A percentile compares a stretch with the other conserved stretches of the same genome.
These are phyloP conservation scores for Chromoteleia sp. DNA, from an alignment of 2,888 invertebrate species.

Conservation along the genomic window DNA sequence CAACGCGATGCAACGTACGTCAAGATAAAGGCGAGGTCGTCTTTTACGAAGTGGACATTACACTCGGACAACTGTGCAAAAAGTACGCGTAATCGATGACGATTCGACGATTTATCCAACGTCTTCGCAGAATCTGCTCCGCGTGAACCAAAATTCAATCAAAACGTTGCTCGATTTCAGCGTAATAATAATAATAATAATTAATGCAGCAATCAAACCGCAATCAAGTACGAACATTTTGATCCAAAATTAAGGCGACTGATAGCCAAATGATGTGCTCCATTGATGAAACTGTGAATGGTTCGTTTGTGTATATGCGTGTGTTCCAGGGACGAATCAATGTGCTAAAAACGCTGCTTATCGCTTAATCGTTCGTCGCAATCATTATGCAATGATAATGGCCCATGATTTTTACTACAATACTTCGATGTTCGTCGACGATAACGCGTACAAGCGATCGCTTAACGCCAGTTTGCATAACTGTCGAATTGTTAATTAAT, in stretches of 20 bases:
- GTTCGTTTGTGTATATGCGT: conserved; percentile 21
- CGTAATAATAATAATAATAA: background rate
- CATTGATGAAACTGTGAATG: conserved; percentile 57
- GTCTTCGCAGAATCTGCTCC: no score
- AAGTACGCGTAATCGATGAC: background rate
- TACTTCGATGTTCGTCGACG: background rate
- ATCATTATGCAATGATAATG: conserved; percentile 9
- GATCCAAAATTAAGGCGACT: background rate
- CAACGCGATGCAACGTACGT: conserved; percentile 2
- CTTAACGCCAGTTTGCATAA: no score
- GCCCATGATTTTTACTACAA: background rate
- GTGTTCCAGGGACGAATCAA: conserved; percentile 40
- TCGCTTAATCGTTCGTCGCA: background rate
- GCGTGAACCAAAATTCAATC: no score
- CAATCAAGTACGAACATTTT: background rate
- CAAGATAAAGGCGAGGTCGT: conserved; percentile 40
- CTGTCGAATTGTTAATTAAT: no score
- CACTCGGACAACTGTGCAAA: conserved; percentile 9
- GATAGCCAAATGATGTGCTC: conserved; percentile 15
- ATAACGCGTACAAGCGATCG: no score
- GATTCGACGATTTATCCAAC: background rate
- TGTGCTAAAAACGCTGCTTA: conserved; percentile 31
- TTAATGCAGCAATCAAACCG: background rate
- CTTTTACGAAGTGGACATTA: conserved; percentile 5
- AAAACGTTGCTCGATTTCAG: no score